Percentiles rank a stretch among this genome's conserved stretches.
These are phyloP conservation scores for Xyliphius kryptos DNA, from an alignment of 2,113 vertebrate genomes.

Conservation along the genomic window DNA sequence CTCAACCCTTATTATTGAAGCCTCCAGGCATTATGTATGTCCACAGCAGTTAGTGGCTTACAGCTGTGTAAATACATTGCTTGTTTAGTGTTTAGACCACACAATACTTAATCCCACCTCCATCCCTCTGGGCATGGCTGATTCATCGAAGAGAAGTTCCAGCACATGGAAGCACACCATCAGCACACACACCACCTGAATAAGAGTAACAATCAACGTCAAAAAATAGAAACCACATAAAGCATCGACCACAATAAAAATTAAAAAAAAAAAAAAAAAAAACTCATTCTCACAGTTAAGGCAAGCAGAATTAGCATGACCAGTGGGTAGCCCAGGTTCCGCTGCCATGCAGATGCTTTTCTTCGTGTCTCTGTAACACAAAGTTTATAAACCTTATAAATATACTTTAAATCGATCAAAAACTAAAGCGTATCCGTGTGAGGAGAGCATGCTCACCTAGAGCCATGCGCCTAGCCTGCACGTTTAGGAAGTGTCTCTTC, in stretches of 20 bases:
- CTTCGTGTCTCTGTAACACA: slow-evolving; percentile 71
- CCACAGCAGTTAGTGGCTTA: no score
- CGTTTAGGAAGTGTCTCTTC: slow-evolving; percentile 69
- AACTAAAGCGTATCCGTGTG: neutral
- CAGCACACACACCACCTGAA: slow-evolving; percentile 85
- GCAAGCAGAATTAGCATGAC: slow-evolving; percentile 84
- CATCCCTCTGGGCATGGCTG: slow-evolving; percentile 87
- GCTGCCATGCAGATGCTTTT: slow-evolving; percentile 87
- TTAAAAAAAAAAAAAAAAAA: neutral
- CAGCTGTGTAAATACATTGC: no score
- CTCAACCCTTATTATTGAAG: no score
- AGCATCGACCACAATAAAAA: neutral
- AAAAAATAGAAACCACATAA: neutral
- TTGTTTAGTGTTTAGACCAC: no score
- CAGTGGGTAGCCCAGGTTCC: slow-evolving; percentile 90
- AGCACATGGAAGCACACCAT: slow-evolving; percentile 88
- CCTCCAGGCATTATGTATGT: no score
- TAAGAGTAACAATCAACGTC: neutral
- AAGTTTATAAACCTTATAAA: neutral
- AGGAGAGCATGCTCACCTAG: slow-evolving; percentile 65
- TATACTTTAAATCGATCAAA: neutral
- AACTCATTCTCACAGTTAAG: slow-evolving; percentile 69
- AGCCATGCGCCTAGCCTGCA: slow-evolving; percentile 70
- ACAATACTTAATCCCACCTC: slow-evolving; percentile 63
- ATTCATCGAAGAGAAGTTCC: slow-evolving; percentile 89